Evolutionary conservation across 2,797 vertebrate genomes (phyloP).

Genomic region (Gallinago stenura): DNA sequence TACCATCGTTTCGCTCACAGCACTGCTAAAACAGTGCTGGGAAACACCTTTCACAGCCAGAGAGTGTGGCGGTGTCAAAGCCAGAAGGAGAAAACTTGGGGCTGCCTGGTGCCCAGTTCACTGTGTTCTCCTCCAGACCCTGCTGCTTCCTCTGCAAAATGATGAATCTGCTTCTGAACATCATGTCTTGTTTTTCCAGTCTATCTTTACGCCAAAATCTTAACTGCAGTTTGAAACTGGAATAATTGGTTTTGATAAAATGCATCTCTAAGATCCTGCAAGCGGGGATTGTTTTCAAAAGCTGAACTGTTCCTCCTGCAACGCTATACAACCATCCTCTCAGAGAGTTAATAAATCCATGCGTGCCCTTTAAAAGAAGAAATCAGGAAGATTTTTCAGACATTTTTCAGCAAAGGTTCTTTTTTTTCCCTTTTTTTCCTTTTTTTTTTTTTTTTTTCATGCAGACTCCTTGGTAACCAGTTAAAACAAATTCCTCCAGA

Average conservation of each 20-base stretch:
- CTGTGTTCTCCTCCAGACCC: neutral
- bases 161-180: neutral
- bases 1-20: fast-evolving
- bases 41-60: neutral
- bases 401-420: constrained; percentile 28
- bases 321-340: neutral
- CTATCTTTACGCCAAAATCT: neutral
- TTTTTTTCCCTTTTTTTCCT: neutral
- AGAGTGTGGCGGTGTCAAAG: neutral
- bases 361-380: neutral
- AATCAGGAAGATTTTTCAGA: constrained; percentile 1
- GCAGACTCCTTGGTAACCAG: constrained; percentile 57
- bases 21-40: neutral
- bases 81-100: neutral
- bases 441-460: neutral
- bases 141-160: neutral
- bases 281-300: neutral
- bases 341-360: neutral
- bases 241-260: neutral
- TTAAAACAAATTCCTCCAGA: constrained; percentile 60
- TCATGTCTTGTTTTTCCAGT: neutral
- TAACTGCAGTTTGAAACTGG: neutral
- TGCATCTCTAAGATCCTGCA: neutral
- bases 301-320: neutral
- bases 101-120: neutral